Evolutionary conservation across 2,888 invertebrate genomes (phyloP).

Genomic region (Sabatieria punctata): DNA sequence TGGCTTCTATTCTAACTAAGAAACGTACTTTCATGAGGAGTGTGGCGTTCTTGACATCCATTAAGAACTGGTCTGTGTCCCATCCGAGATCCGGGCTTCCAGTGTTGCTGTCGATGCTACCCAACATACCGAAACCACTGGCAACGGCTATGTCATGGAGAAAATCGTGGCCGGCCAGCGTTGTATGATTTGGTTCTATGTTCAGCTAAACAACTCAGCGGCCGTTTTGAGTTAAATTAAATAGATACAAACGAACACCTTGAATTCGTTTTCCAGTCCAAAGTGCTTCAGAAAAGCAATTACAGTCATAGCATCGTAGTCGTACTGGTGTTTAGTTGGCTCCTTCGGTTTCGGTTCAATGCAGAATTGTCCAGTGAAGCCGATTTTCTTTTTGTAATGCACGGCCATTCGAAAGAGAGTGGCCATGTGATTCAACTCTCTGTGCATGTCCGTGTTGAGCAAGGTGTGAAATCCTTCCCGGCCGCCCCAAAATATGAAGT

Average conservation of each 20-base stretch:
- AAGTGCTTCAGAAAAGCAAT: slow-evolving; percentile 46
- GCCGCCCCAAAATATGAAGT: slow-evolving; percentile 46
- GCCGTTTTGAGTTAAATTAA: no score
- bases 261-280: slow-evolving; percentile 45
- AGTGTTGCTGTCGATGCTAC: slow-evolving; percentile 42
- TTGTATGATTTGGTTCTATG: slow-evolving; percentile 44
- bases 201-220: no score
- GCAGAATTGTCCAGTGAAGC: slow-evolving; percentile 44
- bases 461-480: slow-evolving; percentile 45
- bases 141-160: slow-evolving; percentile 45
- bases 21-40: slow-evolving; percentile 42
- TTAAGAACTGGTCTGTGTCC: slow-evolving; percentile 42
- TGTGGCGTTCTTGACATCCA: slow-evolving; percentile 40
- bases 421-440: slow-evolving; percentile 46
- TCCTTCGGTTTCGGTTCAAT: slow-evolving; percentile 41
- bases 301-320: slow-evolving; percentile 47
- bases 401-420: slow-evolving; percentile 46
- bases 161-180: slow-evolving; percentile 35
- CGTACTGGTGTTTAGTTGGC: slow-evolving; percentile 43
- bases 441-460: slow-evolving; percentile 44
- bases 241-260: no score
- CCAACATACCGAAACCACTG: slow-evolving; percentile 46
- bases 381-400: slow-evolving; percentile 47
- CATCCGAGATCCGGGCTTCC: slow-evolving; percentile 38
- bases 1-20: no score